Evolutionary conservation across 2,113 vertebrate species (phyloP).

Genomic region (Xiphophorus maculatus): DNA sequence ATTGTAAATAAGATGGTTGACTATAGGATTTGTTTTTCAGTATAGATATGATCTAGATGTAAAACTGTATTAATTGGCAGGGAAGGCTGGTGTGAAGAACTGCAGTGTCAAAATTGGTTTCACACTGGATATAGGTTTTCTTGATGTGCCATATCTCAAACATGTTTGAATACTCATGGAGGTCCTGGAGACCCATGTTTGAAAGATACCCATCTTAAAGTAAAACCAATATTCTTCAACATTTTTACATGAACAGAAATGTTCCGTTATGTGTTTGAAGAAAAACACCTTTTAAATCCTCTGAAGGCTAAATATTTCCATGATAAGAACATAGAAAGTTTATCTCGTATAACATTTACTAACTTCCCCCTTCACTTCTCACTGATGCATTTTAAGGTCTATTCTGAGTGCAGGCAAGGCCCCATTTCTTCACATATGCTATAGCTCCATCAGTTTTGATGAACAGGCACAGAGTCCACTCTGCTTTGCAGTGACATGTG

Average conservation of each 20-base stretch:
- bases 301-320: conserved; percentile 9
- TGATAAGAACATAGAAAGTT: conserved; percentile 15
- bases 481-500: conserved; percentile 33
- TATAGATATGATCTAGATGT: no score
- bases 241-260: conserved; percentile 12
- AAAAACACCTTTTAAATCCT: conserved; percentile 33
- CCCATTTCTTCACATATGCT: conserved; percentile 51
- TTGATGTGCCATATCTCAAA: neutral
- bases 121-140: neutral
- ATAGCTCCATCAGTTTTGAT: conserved; percentile 50
- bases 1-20: no score
- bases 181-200: neutral
- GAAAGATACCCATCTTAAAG: neutral
- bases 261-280: conserved; percentile 17
- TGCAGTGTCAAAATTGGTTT: neutral
- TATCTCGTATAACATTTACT: conserved; percentile 23
- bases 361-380: conserved; percentile 16
- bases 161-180: neutral
- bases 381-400: conserved; percentile 11
- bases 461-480: conserved; percentile 46
- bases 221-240: conserved; percentile 17
- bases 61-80: no score
- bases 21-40: no score
- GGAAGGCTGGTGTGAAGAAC: neutral
- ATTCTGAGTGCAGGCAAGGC: conserved; percentile 18